These are phyloP conservation scores for Apteryx mantelli DNA, from an alignment of 2,113 vertebrate genomes.

Conservation along the genomic window DNA sequence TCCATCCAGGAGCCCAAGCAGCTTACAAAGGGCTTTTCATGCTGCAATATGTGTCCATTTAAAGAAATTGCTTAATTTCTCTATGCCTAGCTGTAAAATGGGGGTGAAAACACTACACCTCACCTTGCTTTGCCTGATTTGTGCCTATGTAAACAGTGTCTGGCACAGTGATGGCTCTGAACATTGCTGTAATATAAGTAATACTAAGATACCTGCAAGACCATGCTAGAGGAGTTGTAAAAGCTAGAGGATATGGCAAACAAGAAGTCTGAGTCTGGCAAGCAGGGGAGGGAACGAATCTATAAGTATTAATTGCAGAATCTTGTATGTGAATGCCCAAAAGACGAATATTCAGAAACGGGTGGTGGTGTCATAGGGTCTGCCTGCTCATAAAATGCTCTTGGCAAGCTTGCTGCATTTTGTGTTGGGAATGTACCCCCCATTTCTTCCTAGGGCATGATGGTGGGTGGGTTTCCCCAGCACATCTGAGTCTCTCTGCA, in stretches of 20 bases:
- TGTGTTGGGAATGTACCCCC: background rate
- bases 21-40: background rate
- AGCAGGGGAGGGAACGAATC: background rate
- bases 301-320: background rate
- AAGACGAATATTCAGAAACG: background rate
- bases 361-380: background rate
- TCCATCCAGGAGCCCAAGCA: background rate
- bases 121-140: background rate
- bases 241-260: background rate
- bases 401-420: background rate
- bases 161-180: background rate
- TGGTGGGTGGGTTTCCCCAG: background rate
- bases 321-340: background rate
- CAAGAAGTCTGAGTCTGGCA: background rate
- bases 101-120: background rate
- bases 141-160: background rate
- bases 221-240: background rate
- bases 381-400: background rate
- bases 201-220: background rate
- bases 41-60: background rate
- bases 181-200: background rate
- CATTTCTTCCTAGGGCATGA: background rate
- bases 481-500: background rate
- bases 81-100: background rate
- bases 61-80: background rate